Conservation (phyloP, 2,797 vertebrate species). For the Pipistrellus kuhlii region DNA sequence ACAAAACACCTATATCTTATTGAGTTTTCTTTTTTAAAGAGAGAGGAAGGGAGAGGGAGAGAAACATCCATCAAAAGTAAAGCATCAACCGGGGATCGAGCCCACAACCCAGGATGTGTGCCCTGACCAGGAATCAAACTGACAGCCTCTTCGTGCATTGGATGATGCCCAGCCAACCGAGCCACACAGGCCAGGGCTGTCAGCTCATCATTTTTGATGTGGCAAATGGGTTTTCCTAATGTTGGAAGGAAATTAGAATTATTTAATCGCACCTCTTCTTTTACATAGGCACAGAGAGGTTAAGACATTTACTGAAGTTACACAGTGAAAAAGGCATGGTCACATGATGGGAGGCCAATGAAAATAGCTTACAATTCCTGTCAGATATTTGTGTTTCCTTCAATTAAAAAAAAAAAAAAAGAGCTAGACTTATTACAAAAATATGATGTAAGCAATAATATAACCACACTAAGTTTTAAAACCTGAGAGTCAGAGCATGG, state of each 20-base stretch:
- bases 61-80: neutral
- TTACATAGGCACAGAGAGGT: neutral
- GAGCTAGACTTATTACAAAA: conserved; percentile 21
- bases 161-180: neutral
- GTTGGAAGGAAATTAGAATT: neutral
- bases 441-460: neutral
- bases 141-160: neutral
- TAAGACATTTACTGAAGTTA: conserved; percentile 10
- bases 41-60: neutral
- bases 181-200: neutral
- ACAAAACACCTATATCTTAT: neutral
- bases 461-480: neutral
- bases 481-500: neutral
- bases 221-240: neutral
- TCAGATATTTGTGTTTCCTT: neutral
- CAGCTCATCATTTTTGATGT: conserved; percentile 5
- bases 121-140: neutral
- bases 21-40: neutral
- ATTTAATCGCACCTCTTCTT: neutral
- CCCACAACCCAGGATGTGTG: neutral
- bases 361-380: conserved; percentile 45
- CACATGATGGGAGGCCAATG: neutral
- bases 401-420: conserved; percentile 44
- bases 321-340: neutral
- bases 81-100: neutral